These are phyloP conservation scores for Lysiphlebus fabarum DNA, from an alignment of 1,140 invertebrate genomes.

Conservation along the genomic window DNA sequence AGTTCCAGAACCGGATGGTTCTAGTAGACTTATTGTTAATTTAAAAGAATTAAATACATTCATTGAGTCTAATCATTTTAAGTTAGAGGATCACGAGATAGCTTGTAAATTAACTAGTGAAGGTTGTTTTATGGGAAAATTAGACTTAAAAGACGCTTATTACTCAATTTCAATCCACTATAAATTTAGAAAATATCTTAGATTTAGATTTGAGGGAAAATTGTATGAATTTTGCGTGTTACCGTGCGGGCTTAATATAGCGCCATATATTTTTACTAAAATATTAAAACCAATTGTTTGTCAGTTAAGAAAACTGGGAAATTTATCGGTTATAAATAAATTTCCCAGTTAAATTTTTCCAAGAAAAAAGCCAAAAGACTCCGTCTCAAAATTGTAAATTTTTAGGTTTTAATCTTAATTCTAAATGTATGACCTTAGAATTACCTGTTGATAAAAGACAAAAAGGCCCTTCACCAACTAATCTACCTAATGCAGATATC, in stretches of 20 bases:
- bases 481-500: too few relatives aligned
- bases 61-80: slow-evolving; percentile 18
- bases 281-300: slow-evolving; percentile 20
- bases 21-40: slow-evolving; percentile 23
- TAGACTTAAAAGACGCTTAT: slow-evolving; percentile 25
- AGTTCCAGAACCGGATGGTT: slow-evolving; percentile 19
- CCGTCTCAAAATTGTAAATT: slow-evolving; percentile 19
- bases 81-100: slow-evolving; percentile 20
- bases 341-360: slow-evolving; percentile 16
- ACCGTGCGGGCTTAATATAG: slow-evolving; percentile 20
- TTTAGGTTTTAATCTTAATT: slow-evolving; percentile 22
- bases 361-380: slow-evolving; percentile 16
- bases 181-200: slow-evolving; percentile 12
- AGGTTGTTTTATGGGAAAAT: slow-evolving; percentile 19
- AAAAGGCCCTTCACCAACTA: too few relatives aligned
- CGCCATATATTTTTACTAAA: slow-evolving; percentile 24
- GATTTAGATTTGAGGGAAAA: slow-evolving; percentile 18
- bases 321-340: slow-evolving; percentile 23
- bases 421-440: slow-evolving; percentile 9
- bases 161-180: slow-evolving; percentile 18
- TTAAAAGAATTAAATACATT: slow-evolving; percentile 23
- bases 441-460: slow-evolving; percentile 16
- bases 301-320: slow-evolving; percentile 1
- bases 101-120: slow-evolving; percentile 14
- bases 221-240: slow-evolving; percentile 23